Base-by-base conservation (phyloP, 2,113 vertebrate species). In the Mugil cephalus region DNA sequence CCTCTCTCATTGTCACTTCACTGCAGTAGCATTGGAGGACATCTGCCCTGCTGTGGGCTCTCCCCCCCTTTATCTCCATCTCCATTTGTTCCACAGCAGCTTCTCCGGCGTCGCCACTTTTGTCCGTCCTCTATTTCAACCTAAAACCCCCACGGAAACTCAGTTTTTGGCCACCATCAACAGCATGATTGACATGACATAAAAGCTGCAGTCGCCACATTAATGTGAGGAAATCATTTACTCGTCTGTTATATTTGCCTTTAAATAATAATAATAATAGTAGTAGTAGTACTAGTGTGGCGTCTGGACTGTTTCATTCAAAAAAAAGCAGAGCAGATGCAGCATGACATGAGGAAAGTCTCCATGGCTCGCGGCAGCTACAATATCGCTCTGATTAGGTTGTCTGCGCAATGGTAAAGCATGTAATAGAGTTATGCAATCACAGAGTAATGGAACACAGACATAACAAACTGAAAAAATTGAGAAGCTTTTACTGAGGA, bases 1-100 rank as follows among this genome's bases (percentile, higher is more conserved):
- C 80, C 74, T 78, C 87, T 87, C 84, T 90, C 86, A 87, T 87
- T 91, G 88, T 90, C 86, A 87, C 89, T 90, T 85, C 77, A 79
- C 88, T 89, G 91, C 89, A 83, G 89, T 69, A 87, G 84, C 81
- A 77, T 35, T 77, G 75, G 79, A 87, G 70, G 74, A 86, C 88
- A 82, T 85, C 66, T 82, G 79, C 84, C 76, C 80, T 63, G 51
- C 65, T 84, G 84, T 83, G 82, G 78, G 73, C 70, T 88, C 84
- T 73, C 72, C 74, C 64, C 80, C 66, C 74, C 80, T 74, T 80
- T 34, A 38, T 66, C 82, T 63, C 38, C 35, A 51, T 80, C 62
- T 65, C 36, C 40, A 18, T 68, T 54, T 14, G 55, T 62, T 69
- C 65, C 58, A 53, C 17, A 54, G 48, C 17, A 54, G 48, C 40